Percentiles rank a stretch among this genome's conserved stretches.
Evolutionary conservation across 2,888 invertebrate species (phyloP).

Genomic region (Melieria picta): DNA sequence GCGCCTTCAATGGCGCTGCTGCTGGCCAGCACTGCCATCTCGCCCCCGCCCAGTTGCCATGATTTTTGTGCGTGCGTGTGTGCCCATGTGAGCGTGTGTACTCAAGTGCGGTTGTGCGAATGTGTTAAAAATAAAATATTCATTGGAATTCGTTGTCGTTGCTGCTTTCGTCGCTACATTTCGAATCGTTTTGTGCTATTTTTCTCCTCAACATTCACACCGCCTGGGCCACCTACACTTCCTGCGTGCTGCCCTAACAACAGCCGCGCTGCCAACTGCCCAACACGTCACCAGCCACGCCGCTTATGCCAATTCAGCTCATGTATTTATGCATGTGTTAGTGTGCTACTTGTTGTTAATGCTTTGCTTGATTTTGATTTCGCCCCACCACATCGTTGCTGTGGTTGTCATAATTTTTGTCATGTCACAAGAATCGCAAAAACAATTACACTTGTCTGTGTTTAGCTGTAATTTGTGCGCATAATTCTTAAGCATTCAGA

Average conservation of each 20-base stretch:
- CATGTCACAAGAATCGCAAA: neutral
- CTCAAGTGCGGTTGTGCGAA: neutral
- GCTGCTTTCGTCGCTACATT: neutral
- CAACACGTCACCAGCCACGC: neutral
- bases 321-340: neutral
- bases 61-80: neutral
- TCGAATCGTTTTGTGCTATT: neutral
- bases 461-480: neutral
- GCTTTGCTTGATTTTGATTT: neutral
- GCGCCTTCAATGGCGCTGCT: no score
- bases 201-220: neutral
- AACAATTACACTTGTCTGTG: neutral
- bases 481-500: neutral
- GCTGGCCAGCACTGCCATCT: no score
- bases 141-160: constrained; percentile 17
- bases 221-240: no score
- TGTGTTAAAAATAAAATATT: constrained; percentile 28
- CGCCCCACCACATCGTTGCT: neutral
- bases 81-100: neutral
- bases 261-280: no score
- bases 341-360: neutral
- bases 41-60: neutral
- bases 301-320: neutral
- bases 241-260: no score
- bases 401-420: constrained; percentile 7